Evolutionary conservation across 2,113 vertebrate genomes (phyloP), one percentile per base, ranked within the genome.

Genomic region (Oceanodroma tethys): DNA sequence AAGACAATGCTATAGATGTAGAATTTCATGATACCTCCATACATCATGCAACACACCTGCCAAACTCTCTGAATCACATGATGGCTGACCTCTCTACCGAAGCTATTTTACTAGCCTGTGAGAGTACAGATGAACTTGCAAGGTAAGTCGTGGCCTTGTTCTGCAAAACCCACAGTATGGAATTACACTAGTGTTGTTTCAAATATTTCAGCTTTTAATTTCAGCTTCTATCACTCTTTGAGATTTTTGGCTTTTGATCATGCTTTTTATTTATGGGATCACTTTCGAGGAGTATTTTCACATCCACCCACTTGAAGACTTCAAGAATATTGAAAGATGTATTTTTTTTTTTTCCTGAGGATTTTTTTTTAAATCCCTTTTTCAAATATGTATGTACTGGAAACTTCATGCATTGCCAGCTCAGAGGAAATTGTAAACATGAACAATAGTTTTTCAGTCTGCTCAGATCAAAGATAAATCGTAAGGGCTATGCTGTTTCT

Each of bases 1-100:
- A 99, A 95, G 99, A 99, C 97, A 99, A 99, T 38, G 99, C 99
- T 82, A 98, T 99, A 6, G 99, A 99, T 25, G 92, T 99, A 45
- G 99, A 99, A 78, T 99, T 99, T 84, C 99, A 99, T 6, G 99
- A 99, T 96, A 98, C 98, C 4, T 99, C 99, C 0, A 81, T 99
- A 59, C 99, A 99, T 63, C 99, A 99, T 3, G 98, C 99, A 62
- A 99, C 99, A 36, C 99, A 99, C 97, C 98, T 99, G 43, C 98
- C 98, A 25, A 99, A 99, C 98, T 97, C 98, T 18, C 98, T 99
- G 90, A 98, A 98, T 70, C 99, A 99, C 98, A 98, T 98, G 5
- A 96, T 99, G 98, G 99, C 99, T 11, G 99, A 98, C 92, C 98
- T 99, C 25, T 99, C 99, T 68, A 96, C 98, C 66, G 99, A 99